Conservation (phyloP, 2,113 vertebrate species). For the Eolophus roseicapilla region DNA sequence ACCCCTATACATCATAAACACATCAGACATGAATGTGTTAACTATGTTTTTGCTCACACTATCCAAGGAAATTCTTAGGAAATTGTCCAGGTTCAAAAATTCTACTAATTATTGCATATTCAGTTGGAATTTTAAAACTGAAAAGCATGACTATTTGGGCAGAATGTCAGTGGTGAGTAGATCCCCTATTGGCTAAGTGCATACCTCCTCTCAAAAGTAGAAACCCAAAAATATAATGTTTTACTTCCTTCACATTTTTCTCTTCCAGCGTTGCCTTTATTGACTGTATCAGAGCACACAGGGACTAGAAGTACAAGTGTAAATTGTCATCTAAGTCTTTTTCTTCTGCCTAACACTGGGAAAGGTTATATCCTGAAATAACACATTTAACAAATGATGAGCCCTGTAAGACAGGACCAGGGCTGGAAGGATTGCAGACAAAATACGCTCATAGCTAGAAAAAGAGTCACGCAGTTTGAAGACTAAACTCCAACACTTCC, state of each 20-base stretch:
- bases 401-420: background rate
- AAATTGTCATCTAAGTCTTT: constrained; percentile 7
- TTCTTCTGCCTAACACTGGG: background rate
- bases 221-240: background rate
- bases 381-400: background rate
- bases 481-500: background rate
- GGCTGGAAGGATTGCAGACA: background rate
- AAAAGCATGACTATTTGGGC: background rate
- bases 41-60: background rate
- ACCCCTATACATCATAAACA: background rate
- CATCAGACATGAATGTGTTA: background rate
- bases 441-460: background rate
- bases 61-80: background rate
- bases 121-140: background rate
- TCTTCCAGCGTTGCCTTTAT: background rate
- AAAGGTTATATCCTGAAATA: constrained; percentile 23
- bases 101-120: background rate
- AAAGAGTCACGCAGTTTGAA: background rate
- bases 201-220: background rate
- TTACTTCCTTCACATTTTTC: background rate
- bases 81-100: background rate
- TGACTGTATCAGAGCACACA: background rate
- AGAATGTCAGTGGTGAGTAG: background rate
- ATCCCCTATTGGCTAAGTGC: background rate
- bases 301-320: background rate